Base-by-base conservation (phyloP, 2,113 vertebrate genomes). In the Tinamus guttatus region DNA sequence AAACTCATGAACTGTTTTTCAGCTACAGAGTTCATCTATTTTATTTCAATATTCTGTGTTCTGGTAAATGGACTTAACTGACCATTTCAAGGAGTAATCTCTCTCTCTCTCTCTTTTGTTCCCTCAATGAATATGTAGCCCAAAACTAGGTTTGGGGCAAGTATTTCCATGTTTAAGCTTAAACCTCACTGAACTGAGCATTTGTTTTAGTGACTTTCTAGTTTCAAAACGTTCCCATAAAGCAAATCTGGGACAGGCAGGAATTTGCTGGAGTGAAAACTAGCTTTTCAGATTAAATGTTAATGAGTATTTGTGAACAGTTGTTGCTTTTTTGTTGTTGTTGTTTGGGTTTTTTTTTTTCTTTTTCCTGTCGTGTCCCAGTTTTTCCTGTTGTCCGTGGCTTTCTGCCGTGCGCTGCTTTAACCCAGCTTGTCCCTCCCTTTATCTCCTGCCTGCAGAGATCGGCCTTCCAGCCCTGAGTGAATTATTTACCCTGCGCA, bases 401-500 rank as follows among this genome's bases (percentile, higher is more conserved):
- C 62, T 75, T 87, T 38, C 51, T 85, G 34, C 79, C 34, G 28
- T 1, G 0, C 38, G 16, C 16, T 80, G n/a, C n/a, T 89, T 65
- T 91, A 82, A 82, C 67, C 36, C n/a, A 81, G 14, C 80, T 87
- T 85, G 25, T 10, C 76, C 54, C 52, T 85, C 54, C 78, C 28
- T 16, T 85, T 93, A 68, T 69, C 81, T 54, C 41, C 36, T 24
- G 81, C 22, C 7, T 63, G 43, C 28, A 12, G n/a, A 76, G 14
- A 9, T 7, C 24, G 79, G 11, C 15, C 51, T 87, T 73, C n/a
- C 91, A 10, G 79, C 30, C 51, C 8, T 0, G 2, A 52, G 5
- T 76, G 59, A 89, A 95, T 89, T 85, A 89, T 91, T 97, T 80
- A 79, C 17, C 62, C 27, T 38, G 45, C 87, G 65, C 56, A 25